Percentiles rank a stretch among this genome's conserved stretches.
Conservation (phyloP, 1,140 invertebrate genomes). For the Camponotus vicinus region DNA sequence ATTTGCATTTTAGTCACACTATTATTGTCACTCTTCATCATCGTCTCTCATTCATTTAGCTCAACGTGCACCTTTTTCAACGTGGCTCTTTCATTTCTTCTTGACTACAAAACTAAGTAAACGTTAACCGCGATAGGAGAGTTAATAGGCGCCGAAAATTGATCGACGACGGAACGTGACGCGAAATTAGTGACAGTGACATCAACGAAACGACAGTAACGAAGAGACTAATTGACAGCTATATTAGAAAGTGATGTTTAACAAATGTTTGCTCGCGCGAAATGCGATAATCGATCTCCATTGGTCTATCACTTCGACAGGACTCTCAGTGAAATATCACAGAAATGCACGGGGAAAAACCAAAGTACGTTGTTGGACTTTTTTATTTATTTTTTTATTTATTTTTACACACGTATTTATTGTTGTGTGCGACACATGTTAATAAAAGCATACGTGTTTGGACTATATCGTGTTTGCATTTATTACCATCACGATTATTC, state of each 20-base stretch:
- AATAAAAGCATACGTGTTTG: constrained; percentile 60
- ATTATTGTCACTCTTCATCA: constrained; percentile 16
- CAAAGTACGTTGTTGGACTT: constrained; percentile 66
- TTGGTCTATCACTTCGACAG: constrained; percentile 10
- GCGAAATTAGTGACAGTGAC: constrained; percentile 68
- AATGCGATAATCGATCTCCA: constrained; percentile 13
- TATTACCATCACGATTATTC: constrained; percentile 25
- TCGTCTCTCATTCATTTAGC: constrained; percentile 12
- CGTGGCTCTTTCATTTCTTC: constrained; percentile 34
- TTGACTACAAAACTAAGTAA: constrained; percentile 18
- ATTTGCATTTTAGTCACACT: constrained; percentile 34
- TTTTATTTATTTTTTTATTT: constrained; percentile 63
- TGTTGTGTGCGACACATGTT: constrained; percentile 60
- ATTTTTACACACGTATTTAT: constrained; percentile 70
- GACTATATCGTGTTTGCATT: constrained; percentile 18
- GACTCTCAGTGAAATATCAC: constrained; percentile 30
- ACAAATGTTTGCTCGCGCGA: constrained; percentile 22
- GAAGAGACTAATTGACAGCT: constrained; percentile 61
- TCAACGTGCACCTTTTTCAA: constrained; percentile 1
- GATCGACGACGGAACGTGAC: constrained; percentile 41
- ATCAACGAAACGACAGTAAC: constrained; percentile 63
- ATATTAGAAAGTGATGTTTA: constrained; percentile 68
- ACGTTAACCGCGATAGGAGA: constrained; percentile 37
- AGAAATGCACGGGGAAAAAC: constrained; percentile 55
- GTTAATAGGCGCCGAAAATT: constrained; percentile 33